Percentiles rank a stretch among this genome's conserved stretches.
These are phyloP conservation scores for Callionymus lyra DNA, from an alignment of 2,113 vertebrate genomes.

Conservation along the genomic window DNA sequence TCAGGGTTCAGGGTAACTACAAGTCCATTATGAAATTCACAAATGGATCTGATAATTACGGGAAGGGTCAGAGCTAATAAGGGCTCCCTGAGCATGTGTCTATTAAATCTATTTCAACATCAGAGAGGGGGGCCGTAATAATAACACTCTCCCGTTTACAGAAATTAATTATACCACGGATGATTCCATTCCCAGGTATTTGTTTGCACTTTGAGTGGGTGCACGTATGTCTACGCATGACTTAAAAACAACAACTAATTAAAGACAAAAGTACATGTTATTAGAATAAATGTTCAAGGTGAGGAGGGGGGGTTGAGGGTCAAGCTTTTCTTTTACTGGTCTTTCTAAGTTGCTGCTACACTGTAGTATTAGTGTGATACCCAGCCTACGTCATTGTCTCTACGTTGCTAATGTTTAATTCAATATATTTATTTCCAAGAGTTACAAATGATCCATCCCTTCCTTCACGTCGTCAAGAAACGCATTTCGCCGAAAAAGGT, in stretches of 20 bases:
- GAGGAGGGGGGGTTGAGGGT: too few relatives aligned
- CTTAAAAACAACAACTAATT: conserved; percentile 1
- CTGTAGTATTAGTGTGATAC: too few relatives aligned
- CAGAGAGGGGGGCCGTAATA: conserved; percentile 29
- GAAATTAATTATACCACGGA: conserved; percentile 66
- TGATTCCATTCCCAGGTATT: conserved; percentile 50
- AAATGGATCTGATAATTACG: conserved; percentile 73
- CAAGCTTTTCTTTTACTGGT: too few relatives aligned
- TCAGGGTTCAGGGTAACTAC: conserved; percentile 44
- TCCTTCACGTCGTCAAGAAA: too few relatives aligned
- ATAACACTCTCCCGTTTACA: conserved; percentile 54
- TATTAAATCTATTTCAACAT: conserved; percentile 71
- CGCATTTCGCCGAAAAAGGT: too few relatives aligned
- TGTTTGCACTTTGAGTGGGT: conserved; percentile 17
- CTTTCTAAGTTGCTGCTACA: too few relatives aligned
- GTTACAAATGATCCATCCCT: too few relatives aligned
- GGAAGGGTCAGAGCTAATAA: conserved; percentile 65
- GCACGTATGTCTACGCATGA: not conserved
- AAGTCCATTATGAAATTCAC: conserved; percentile 69
- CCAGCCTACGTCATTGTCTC: too few relatives aligned
- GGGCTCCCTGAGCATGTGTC: conserved; percentile 55
- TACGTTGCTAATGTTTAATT: too few relatives aligned
- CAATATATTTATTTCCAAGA: too few relatives aligned
- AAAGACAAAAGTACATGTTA: conserved; percentile 2
- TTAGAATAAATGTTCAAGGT: conserved; percentile 2